A percentile compares a stretch with the other conserved stretches of the same genome.
These are phyloP conservation scores for Anguilla pacifica DNA, from an alignment of 2,797 vertebrate genomes.

Conservation along the genomic window DNA sequence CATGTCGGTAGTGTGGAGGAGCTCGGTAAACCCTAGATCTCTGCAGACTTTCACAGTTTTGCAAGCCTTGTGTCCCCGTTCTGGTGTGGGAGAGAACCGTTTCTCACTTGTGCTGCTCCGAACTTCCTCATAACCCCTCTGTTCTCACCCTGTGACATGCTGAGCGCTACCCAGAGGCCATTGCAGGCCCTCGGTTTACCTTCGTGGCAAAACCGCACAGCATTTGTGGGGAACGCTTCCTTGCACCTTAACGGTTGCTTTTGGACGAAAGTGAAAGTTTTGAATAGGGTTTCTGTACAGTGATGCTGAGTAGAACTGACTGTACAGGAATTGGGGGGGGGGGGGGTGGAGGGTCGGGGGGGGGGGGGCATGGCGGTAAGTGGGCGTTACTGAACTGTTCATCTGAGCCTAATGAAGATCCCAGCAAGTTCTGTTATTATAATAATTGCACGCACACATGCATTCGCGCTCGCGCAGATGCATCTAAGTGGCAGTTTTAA, in stretches of 20 bases:
- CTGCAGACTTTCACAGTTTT: neutral
- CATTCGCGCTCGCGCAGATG: neutral
- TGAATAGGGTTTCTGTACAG: neutral
- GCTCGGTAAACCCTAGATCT: neutral
- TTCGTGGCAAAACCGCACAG: neutral
- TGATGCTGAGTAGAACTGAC: neutral
- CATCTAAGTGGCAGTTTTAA: slow-evolving; percentile 10
- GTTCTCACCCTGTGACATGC: neutral
- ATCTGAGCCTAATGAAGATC: slow-evolving; percentile 7
- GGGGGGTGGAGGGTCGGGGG: neutral
- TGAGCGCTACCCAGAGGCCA: neutral
- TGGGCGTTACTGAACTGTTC: neutral
- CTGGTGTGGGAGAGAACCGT: neutral
- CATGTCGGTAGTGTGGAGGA: neutral
- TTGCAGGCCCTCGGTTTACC: neutral
- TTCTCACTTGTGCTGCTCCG: neutral
- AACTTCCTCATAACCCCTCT: neutral
- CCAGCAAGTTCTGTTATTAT: neutral
- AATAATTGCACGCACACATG: neutral
- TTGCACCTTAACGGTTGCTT: neutral
- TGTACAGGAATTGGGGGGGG: neutral
- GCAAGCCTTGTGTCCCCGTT: neutral
- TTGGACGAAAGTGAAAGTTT: neutral
- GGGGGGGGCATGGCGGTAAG: neutral
- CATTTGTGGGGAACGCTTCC: neutral